Conservation (phyloP, 1,140 invertebrate species). For the Achroia grisella region DNA sequence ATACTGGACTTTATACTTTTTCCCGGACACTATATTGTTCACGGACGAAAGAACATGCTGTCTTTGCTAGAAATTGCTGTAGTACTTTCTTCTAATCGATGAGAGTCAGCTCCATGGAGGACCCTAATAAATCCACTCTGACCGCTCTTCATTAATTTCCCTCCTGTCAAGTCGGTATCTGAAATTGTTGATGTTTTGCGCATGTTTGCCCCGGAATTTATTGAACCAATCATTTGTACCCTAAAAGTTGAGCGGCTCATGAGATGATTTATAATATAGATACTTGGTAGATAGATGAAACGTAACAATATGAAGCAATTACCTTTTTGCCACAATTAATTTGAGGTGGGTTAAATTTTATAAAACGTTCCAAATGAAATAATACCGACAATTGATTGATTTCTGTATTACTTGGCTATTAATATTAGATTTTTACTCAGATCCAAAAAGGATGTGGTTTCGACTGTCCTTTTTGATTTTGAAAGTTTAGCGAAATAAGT, state of each 20-base stretch:
- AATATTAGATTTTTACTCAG: no score
- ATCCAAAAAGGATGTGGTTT: no score
- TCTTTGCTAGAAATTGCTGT: conserved; percentile 7
- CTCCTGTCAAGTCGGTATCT: conserved; percentile 42
- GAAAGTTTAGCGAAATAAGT: no score
- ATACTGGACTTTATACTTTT: no score
- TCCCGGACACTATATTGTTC: not conserved
- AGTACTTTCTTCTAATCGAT: conserved; percentile 26
- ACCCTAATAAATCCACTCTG: conserved; percentile 48
- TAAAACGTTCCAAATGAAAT: not conserved
- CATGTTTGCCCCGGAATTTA: conserved; percentile 42
- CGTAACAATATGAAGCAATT: not conserved
- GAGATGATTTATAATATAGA: conserved; percentile 26
- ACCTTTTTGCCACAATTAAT: no score
- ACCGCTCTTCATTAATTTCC: conserved; percentile 54
- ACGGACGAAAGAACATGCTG: not conserved
- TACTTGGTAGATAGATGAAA: not conserved
- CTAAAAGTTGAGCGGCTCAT: conserved; percentile 24
- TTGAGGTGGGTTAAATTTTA: not conserved
- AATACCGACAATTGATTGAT: conserved; percentile 2
- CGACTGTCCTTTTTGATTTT: no score
- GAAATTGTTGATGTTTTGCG: conserved; percentile 58
- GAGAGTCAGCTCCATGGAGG: conserved; percentile 18
- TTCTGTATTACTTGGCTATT: no score
- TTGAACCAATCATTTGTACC: conserved; percentile 37